These are phyloP conservation scores for Salvelinus fontinalis DNA, from an alignment of 2,113 vertebrate genomes.

Conservation along the genomic window DNA sequence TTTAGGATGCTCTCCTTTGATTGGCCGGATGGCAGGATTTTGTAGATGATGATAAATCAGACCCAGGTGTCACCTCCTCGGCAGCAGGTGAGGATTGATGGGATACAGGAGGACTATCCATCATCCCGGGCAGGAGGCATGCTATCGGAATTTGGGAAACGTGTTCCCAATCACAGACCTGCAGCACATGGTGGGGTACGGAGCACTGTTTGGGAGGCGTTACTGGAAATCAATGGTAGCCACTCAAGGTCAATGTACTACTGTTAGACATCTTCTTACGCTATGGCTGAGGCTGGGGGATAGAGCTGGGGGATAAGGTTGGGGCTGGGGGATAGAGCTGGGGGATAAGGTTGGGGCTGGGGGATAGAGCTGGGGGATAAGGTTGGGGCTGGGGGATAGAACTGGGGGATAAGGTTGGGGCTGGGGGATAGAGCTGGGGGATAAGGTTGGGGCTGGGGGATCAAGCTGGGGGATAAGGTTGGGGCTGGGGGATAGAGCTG, in stretches of 20 bases:
- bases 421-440: no score
- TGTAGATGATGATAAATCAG: conserved; percentile 92
- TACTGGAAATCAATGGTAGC: conserved; percentile 97
- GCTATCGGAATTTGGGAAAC: conserved; percentile 98
- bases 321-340: no score
- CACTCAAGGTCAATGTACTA: conserved; percentile 99
- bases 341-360: no score
- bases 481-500: no score
- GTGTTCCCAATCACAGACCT: conserved; percentile 96
- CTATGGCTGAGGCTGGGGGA: conserved; percentile 73
- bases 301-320: no score
- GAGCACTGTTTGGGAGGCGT: conserved; percentile 88
- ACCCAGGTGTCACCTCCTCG: conserved; percentile 90
- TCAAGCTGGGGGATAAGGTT: no score
- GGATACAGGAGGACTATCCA: conserved; percentile 89
- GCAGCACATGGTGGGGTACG: conserved; percentile 89
- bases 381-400: no score
- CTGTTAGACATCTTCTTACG: conserved; percentile 97
- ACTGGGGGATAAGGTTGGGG: no score
- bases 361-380: no score
- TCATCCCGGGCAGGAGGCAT: conserved; percentile 92
- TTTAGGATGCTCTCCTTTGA: conserved; percentile 64
- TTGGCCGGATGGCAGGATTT: conserved; percentile 65
- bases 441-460: no score
- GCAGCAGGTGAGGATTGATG: conserved; percentile 93